phyloP scores from a whole-genome alignment of 2,888 invertebrate species.

The Heterodera filipjevi region DNA sequence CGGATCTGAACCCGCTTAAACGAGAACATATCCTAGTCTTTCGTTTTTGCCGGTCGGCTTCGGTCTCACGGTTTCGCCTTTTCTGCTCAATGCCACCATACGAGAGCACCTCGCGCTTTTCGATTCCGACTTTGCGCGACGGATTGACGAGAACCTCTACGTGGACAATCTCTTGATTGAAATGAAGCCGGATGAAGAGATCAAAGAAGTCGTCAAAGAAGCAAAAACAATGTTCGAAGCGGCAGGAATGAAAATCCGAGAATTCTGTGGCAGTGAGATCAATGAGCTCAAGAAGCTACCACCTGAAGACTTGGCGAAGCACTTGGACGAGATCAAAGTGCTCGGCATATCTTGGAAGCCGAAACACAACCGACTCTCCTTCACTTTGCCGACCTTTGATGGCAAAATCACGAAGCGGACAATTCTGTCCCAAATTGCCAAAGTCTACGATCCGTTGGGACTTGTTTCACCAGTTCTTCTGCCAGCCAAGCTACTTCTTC shows the following conservation, averaged over 20 bases:
- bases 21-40: not conserved
- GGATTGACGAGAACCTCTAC: conserved; percentile 33
- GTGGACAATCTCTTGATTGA: conserved; percentile 38
- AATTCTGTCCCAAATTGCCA: conserved; percentile 27
- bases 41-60: conserved; percentile 10
- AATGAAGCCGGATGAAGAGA: not conserved
- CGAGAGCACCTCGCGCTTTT: not conserved
- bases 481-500: conserved; percentile 27
- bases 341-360: conserved; percentile 5
- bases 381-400: not conserved
- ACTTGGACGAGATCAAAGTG: not conserved
- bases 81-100: conserved; percentile 11
- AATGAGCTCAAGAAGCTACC: not conserved
- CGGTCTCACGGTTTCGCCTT: conserved; percentile 10
- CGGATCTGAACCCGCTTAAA: not conserved
- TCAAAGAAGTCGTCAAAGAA: not conserved
- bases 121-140: not conserved
- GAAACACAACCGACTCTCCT: not conserved
- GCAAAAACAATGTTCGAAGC: not conserved
- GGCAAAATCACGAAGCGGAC: conserved; percentile 34
- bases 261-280: not conserved
- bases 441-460: conserved; percentile 38
- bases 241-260: conserved; percentile 7
- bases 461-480: conserved; percentile 22
- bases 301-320: not conserved